Conservation (phyloP, 2,888 invertebrate species). For the Coleophora flavipennella region DNA sequence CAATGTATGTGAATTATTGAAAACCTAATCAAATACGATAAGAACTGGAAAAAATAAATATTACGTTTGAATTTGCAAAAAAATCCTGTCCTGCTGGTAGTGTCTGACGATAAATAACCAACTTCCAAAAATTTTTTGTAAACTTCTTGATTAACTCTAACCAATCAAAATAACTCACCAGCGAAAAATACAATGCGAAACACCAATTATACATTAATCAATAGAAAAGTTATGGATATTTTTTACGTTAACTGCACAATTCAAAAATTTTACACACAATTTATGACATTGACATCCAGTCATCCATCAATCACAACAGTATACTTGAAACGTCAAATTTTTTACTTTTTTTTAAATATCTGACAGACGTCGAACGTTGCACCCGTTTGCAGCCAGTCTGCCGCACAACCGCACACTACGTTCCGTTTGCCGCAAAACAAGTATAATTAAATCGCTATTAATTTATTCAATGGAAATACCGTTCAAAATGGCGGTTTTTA, state of each 20-base stretch:
- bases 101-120: not conserved
- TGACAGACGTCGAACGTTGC: constrained; percentile 21
- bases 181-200: constrained; percentile 16
- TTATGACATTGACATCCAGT: too few relatives aligned
- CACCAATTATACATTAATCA: constrained; percentile 20
- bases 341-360: constrained; percentile 32
- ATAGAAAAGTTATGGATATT: constrained; percentile 14
- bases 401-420: constrained; percentile 23
- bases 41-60: too few relatives aligned
- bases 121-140: not conserved
- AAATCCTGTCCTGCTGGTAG: constrained; percentile 7
- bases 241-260: constrained; percentile 22
- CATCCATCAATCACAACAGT: too few relatives aligned
- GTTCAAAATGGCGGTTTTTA: constrained; percentile 7
- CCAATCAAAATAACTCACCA: constrained; percentile 18
- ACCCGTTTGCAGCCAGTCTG: constrained; percentile 39
- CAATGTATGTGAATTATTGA: too few relatives aligned
- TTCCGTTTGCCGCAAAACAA: constrained; percentile 56
- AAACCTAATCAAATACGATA: too few relatives aligned
- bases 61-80: too few relatives aligned
- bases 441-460: constrained; percentile 21
- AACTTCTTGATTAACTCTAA: not conserved
- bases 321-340: constrained; percentile 54
- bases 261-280: constrained; percentile 30
- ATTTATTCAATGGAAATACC: constrained; percentile 17